Evolutionary conservation across 2,888 invertebrate species (phyloP).

Genomic region (Catocala fraxini): DNA sequence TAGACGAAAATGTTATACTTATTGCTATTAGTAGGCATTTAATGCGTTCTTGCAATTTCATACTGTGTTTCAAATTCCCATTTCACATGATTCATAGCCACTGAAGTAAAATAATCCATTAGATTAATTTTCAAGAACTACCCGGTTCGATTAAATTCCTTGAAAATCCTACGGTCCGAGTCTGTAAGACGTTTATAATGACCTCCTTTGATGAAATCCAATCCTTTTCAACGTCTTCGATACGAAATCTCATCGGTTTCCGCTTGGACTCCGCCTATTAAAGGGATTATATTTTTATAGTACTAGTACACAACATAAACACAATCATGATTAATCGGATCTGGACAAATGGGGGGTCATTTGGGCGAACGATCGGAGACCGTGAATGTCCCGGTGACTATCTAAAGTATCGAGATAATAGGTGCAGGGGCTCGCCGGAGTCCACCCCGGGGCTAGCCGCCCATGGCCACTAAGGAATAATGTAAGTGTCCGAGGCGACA

Average conservation of each 20-base stretch:
- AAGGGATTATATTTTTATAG: conserved; percentile 83
- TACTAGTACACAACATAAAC: conserved; percentile 72
- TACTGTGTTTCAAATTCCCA: conserved; percentile 18
- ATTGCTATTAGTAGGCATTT: conserved; percentile 19
- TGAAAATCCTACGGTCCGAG: conserved; percentile 72
- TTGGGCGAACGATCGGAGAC: conserved; percentile 80
- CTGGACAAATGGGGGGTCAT: conserved; percentile 84
- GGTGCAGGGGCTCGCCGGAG: conserved; percentile 70
- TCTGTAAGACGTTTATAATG: conserved; percentile 66
- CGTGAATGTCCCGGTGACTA: conserved; percentile 82
- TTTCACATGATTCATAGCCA: conserved; percentile 42
- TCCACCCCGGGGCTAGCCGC: conserved; percentile 54
- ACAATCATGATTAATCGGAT: conserved; percentile 87
- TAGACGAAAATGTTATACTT: neutral
- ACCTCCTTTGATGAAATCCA: conserved; percentile 75
- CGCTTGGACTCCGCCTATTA: conserved; percentile 62
- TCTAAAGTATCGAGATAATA: conserved; percentile 87
- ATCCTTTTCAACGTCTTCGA: conserved; percentile 76
- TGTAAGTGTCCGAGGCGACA: conserved; percentile 87
- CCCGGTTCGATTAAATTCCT: conserved; percentile 72
- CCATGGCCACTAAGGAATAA: conserved; percentile 78
- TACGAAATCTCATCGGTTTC: conserved; percentile 53
- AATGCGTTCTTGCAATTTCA: conserved; percentile 13
- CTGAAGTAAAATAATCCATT: conserved; percentile 76
- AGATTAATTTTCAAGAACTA: conserved; percentile 74